phyloP scores from a whole-genome alignment of 2,888 invertebrate species.

The Cerastis leucographa region DNA sequence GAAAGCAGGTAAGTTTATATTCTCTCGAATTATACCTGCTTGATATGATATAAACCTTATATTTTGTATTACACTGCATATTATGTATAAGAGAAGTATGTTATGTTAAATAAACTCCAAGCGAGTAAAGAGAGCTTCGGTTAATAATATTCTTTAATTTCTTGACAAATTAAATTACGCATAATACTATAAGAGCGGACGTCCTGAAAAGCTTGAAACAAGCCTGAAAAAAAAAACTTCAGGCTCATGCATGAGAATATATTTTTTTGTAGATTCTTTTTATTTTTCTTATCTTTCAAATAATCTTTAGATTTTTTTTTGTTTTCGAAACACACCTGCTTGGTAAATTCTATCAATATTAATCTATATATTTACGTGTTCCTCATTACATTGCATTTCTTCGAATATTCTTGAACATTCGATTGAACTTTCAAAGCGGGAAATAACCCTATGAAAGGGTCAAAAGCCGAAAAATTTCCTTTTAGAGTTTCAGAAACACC shows the following conservation, averaged over 20 bases:
- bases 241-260: conserved; percentile 20
- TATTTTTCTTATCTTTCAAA: background rate
- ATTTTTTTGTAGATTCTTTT: conserved; percentile 3
- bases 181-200: conserved; percentile 49
- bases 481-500: background rate
- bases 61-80: conserved; percentile 18
- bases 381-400: background rate
- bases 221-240: no score
- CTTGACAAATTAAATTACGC: conserved; percentile 61
- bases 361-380: background rate
- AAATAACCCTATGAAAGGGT: background rate
- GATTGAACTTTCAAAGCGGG: no score
- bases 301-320: background rate
- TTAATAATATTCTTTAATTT: conserved; percentile 46
- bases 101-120: conserved; percentile 19
- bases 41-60: background rate
- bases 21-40: background rate
- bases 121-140: conserved; percentile 11
- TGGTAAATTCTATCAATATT: background rate
- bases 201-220: conserved; percentile 32
- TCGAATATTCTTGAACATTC: background rate
- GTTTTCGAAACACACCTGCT: background rate
- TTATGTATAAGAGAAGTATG: conserved; percentile 1
- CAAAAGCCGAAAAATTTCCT: background rate
- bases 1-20: conserved; percentile 5